These are phyloP conservation scores for Lycophotia porphyrea DNA, from an alignment of 2,888 invertebrate genomes.

Conservation along the genomic window DNA sequence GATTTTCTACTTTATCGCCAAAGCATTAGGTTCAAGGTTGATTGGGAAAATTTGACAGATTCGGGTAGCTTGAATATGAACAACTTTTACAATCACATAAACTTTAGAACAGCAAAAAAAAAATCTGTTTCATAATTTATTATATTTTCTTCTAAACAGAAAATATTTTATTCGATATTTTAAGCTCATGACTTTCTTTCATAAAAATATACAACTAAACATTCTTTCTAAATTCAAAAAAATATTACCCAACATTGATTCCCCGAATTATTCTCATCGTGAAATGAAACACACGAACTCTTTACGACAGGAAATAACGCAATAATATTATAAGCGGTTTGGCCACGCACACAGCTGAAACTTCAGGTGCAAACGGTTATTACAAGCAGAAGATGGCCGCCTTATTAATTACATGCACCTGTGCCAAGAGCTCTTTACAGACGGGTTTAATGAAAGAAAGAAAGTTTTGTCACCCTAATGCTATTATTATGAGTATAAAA, in stretches of 20 bases:
- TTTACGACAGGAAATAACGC: constrained; percentile 43
- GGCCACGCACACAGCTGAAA: constrained; percentile 47
- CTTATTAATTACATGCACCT: constrained; percentile 67
- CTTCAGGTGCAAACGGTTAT: constrained; percentile 65
- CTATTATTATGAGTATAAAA: not conserved
- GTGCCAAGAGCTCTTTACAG: constrained; percentile 69
- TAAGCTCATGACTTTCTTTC: not conserved
- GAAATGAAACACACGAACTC: not conserved
- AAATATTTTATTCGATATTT: not conserved
- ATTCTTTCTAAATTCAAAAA: not conserved
- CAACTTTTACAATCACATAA: not conserved
- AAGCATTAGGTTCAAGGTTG: too few species aligned
- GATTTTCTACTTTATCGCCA: too few species aligned
- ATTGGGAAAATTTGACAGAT: too few species aligned
- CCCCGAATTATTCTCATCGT: constrained; percentile 5
- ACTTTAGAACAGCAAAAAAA: not conserved
- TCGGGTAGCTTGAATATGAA: too few species aligned
- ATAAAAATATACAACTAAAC: not conserved
- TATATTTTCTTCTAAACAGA: not conserved
- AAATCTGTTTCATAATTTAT: not conserved
- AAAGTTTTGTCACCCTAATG: constrained; percentile 23
- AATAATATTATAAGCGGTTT: constrained; percentile 37
- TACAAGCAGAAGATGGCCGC: constrained; percentile 52
- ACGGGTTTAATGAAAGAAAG: constrained; percentile 26
- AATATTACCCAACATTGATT: not conserved